Evolutionary conservation across 2,113 vertebrate genomes (phyloP).

Genomic region (Shinisaurus crocodilurus): DNA sequence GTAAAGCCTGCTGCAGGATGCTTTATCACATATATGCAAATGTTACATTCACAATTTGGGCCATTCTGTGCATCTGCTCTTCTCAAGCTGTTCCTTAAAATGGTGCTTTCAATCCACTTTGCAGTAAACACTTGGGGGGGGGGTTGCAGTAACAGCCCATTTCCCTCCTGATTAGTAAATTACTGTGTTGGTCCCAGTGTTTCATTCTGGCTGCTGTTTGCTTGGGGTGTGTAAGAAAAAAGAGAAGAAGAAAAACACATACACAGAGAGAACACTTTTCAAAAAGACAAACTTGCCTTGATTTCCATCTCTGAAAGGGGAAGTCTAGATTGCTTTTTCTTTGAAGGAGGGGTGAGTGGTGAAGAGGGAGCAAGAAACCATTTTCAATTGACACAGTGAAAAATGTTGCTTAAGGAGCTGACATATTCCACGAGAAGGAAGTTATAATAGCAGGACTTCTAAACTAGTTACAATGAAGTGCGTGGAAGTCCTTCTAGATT

Average conservation of each 20-base stretch:
- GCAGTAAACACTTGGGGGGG: conserved; percentile 48
- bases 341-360: background rate
- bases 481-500: conserved; percentile 61
- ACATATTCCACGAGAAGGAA: conserved; percentile 56
- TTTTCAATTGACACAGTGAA: conserved; percentile 74
- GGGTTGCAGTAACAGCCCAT: conserved; percentile 52
- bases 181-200: conserved; percentile 49
- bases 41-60: conserved; percentile 55
- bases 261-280: conserved; percentile 58
- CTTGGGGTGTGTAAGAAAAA: conserved; percentile 53
- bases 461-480: conserved; percentile 50
- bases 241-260: too few relatives aligned
- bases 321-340: conserved; percentile 60
- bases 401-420: conserved; percentile 65
- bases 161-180: conserved; percentile 72
- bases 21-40: conserved; percentile 57
- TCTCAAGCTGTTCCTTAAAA: conserved; percentile 58
- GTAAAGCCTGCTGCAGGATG: conserved; percentile 33
- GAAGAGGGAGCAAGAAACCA: conserved; percentile 25
- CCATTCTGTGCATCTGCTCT: conserved; percentile 25
- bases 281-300: conserved; percentile 66
- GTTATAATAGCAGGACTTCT: conserved; percentile 70
- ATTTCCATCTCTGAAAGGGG: conserved; percentile 64
- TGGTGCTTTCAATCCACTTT: conserved; percentile 50
- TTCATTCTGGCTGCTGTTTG: conserved; percentile 62